These are phyloP conservation scores for Carlito syrichta DNA, from an alignment of 2,113 vertebrate genomes.

Conservation along the genomic window DNA sequence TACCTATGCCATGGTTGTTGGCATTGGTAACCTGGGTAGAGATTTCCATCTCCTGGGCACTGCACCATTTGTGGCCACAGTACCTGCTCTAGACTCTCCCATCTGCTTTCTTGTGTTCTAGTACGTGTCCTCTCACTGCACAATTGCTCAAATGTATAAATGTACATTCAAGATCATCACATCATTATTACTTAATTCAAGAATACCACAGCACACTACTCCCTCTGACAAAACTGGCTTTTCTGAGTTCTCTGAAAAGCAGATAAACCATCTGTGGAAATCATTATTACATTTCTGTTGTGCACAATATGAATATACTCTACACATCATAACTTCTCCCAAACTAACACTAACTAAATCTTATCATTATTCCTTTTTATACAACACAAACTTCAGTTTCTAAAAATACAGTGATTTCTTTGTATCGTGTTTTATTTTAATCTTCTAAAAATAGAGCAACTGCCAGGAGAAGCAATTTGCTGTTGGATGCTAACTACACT, in stretches of 20 bases:
- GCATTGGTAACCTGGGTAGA: accelerated
- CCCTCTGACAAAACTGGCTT: background rate
- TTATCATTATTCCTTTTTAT: background rate
- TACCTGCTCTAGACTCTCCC: accelerated
- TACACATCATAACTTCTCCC: background rate
- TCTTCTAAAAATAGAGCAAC: constrained; percentile 3
- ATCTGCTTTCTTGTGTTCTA: no score
- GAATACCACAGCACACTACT: background rate
- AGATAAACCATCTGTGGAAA: accelerated
- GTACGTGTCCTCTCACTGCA: background rate
- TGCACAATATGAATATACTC: accelerated
- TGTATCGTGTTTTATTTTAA: background rate
- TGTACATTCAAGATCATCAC: accelerated
- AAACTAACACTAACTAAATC: background rate
- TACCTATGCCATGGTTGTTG: accelerated
- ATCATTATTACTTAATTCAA: no score
- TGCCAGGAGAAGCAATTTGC: background rate
- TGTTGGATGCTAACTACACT: background rate
- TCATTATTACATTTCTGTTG: accelerated
- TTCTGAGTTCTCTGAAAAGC: no score
- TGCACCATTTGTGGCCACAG: accelerated
- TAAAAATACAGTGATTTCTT: background rate
- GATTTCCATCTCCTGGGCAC: background rate
- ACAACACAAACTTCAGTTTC: background rate
- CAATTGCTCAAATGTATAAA: accelerated